Conservation (phyloP, 2,888 invertebrate genomes). For the Dioctria rufipes region DNA sequence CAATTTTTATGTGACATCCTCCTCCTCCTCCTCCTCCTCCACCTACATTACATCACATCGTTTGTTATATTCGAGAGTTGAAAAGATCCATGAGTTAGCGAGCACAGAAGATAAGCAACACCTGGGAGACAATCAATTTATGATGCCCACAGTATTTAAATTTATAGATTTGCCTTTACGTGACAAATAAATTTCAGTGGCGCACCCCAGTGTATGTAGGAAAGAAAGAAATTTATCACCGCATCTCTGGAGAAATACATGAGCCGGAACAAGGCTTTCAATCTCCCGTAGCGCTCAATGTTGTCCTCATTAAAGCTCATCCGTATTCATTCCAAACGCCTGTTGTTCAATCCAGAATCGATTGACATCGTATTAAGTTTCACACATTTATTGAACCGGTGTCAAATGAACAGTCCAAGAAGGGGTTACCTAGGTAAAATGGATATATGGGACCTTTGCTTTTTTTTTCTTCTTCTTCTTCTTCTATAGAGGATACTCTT, state of each 20-base stretch:
- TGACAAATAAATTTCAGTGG: constrained; percentile 56
- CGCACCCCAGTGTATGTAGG: constrained; percentile 23
- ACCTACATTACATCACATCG: too few relatives aligned
- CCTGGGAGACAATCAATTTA: constrained; percentile 43
- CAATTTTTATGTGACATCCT: constrained; percentile 18
- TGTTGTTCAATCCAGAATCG: constrained; percentile 19
- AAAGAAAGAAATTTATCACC: constrained; percentile 39
- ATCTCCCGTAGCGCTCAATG: constrained; percentile 18
- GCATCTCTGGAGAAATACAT: constrained; percentile 13
- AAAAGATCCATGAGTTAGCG: neutral
- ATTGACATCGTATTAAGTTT: constrained; percentile 38
- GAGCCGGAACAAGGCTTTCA: constrained; percentile 9
- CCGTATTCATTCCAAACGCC: constrained; percentile 19
- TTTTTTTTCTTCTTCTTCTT: constrained; percentile 18
- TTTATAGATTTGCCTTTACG: constrained; percentile 56
- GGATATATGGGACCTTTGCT: neutral
- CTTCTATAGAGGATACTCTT: too few relatives aligned
- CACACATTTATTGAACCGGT: constrained; percentile 26
- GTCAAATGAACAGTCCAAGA: constrained; percentile 7
- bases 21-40: constrained; percentile 17
- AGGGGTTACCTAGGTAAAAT: neutral
- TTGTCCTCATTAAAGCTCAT: constrained; percentile 12
- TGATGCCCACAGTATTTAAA: constrained; percentile 55
- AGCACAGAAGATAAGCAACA: constrained; percentile 17
- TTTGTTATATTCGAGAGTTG: too few relatives aligned